A percentile compares a stretch with the other conserved stretches of the same genome.
Conservation (phyloP, 2,888 invertebrate species). For the Heteromyza rotundicornis region DNA sequence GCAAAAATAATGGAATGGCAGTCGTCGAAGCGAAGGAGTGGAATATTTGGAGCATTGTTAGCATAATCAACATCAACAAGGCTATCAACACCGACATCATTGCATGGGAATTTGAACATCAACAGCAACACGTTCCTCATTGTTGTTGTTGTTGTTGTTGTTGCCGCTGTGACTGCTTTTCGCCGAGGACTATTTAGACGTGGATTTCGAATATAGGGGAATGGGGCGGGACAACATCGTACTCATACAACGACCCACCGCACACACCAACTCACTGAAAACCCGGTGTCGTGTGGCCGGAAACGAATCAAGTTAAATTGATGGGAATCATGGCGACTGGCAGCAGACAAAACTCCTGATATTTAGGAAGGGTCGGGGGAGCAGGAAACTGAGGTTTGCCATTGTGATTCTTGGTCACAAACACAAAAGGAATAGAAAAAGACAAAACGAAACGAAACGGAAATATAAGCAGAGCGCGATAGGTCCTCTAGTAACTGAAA, state of each 20-base stretch:
- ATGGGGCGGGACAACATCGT: too few species aligned
- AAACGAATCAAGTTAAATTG: constrained; percentile 26
- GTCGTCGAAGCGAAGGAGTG: background rate
- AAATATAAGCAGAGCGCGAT: background rate
- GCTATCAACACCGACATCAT: constrained; percentile 29
- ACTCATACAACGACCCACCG: background rate
- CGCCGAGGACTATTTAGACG: too few species aligned
- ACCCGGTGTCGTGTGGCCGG: background rate
- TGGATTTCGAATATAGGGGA: too few species aligned
- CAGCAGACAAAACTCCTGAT: too few species aligned
- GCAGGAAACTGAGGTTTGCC: background rate
- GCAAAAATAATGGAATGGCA: background rate
- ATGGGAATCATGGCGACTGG: constrained; percentile 26
- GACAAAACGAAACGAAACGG: background rate
- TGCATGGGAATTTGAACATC: constrained; percentile 42
- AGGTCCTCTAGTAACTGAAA: background rate
- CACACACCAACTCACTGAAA: constrained; percentile 13
- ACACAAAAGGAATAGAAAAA: background rate
- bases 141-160: constrained; percentile 7
- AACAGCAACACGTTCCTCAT: constrained; percentile 44
- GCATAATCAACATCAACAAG: constrained; percentile 26
- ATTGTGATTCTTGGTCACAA: constrained; percentile 13
- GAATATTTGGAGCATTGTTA: constrained; percentile 15
- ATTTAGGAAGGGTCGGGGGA: background rate
- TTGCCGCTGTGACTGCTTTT: background rate